Conservation (phyloP, 2,113 vertebrate species). For the Phrynosoma platyrhinos region DNA sequence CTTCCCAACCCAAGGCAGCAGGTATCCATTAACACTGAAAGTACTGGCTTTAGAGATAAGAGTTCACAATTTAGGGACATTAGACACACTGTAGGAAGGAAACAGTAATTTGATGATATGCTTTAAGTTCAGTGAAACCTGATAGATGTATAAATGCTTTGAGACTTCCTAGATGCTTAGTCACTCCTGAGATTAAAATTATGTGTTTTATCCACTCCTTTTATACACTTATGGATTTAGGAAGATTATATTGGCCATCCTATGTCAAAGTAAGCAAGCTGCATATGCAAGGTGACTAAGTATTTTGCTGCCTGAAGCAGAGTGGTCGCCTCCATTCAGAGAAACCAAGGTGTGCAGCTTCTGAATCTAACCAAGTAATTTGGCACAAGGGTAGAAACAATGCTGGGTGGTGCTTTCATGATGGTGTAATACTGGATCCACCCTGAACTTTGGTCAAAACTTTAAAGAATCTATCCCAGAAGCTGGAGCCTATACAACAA, state of each 20-base stretch:
- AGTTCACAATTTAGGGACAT: background rate
- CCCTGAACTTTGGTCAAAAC: too few species aligned
- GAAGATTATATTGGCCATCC: background rate
- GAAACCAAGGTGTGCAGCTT: background rate
- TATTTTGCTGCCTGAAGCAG: background rate
- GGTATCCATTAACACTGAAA: background rate
- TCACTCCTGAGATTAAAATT: background rate
- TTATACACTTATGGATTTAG: background rate
- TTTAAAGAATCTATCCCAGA: too few species aligned
- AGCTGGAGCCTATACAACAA: too few species aligned
- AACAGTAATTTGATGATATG: background rate
- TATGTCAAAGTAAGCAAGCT: background rate
- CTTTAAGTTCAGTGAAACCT: background rate
- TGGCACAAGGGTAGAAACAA: background rate
- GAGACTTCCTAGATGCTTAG: background rate
- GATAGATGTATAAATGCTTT: background rate
- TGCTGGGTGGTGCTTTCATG: too few species aligned
- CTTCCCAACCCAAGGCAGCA: background rate
- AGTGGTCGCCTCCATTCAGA: background rate
- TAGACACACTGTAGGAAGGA: background rate
- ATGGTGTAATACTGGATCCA: too few species aligned
- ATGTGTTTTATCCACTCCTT: background rate
- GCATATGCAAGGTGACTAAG: too few species aligned
- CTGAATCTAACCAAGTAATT: background rate
- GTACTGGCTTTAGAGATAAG: background rate